Percentiles rank a stretch among this genome's conserved stretches.
Conservation (phyloP, 2,888 invertebrate genomes). For the Leistus spinibarbis region DNA sequence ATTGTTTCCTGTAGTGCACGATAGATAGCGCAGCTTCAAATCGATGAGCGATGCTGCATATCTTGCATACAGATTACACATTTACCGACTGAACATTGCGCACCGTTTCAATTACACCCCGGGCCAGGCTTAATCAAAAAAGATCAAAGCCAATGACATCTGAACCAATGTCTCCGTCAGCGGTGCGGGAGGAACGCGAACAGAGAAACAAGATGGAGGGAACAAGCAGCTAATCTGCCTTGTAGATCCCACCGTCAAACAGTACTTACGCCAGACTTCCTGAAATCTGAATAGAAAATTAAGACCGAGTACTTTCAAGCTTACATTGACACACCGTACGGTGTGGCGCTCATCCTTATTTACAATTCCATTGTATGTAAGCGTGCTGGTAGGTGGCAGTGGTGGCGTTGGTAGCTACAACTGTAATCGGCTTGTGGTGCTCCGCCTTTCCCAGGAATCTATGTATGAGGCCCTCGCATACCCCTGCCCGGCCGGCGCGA, state of each 20-base stretch:
- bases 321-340: slow-evolving; percentile 49
- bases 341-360: slow-evolving; percentile 45
- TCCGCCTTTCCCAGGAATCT: background rate
- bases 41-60: slow-evolving; percentile 41
- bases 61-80: slow-evolving; percentile 56
- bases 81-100: slow-evolving; percentile 48
- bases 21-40: slow-evolving; percentile 4
- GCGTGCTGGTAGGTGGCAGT: background rate
- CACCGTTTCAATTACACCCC: slow-evolving; percentile 54
- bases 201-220: background rate
- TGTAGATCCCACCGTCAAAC: slow-evolving; percentile 24
- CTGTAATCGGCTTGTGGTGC: slow-evolving; percentile 51
- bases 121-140: slow-evolving; percentile 54
- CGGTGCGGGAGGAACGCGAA: background rate
- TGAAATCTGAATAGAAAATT: slow-evolving; percentile 40
- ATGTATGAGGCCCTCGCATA: background rate
- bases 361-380: slow-evolving; percentile 48
- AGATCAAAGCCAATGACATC: slow-evolving; percentile 38
- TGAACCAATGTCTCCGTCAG: background rate
- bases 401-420: slow-evolving; percentile 44
- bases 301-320: slow-evolving; percentile 37
- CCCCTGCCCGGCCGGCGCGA: background rate
- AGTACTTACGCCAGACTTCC: slow-evolving; percentile 24
- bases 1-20: background rate
- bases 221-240: slow-evolving; percentile 20